Evolutionary conservation across 2,888 invertebrate species (phyloP).

Genomic region (Ischnus inquisitorius): DNA sequence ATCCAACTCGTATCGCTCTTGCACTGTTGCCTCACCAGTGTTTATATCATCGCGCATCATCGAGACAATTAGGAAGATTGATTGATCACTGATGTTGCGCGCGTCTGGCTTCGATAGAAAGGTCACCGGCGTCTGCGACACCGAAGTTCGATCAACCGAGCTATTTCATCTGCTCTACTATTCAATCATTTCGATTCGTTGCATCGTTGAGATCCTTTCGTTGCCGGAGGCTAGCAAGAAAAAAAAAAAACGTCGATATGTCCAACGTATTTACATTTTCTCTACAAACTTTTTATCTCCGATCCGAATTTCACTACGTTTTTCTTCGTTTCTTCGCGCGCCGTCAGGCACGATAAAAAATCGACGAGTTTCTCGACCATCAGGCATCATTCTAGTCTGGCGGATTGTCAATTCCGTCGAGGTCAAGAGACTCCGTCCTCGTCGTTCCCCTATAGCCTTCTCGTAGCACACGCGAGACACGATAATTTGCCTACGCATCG

Average conservation of each 20-base stretch:
- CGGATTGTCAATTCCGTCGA: conserved; percentile 47
- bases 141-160: conserved; percentile 12
- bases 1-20: background rate
- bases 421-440: conserved; percentile 54
- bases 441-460: conserved; percentile 16
- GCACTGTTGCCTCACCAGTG: background rate
- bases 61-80: conserved; percentile 13
- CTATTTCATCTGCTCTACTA: conserved; percentile 8
- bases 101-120: conserved; percentile 13
- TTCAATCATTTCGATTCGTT: conserved; percentile 8
- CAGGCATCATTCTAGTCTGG: conserved; percentile 27
- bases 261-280: background rate
- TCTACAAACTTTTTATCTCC: background rate
- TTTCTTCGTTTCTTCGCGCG: background rate
- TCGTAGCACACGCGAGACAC: conserved; percentile 41
- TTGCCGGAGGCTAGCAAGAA: background rate
- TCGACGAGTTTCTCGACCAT: conserved; percentile 22
- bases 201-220: background rate
- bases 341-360: background rate
- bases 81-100: conserved; percentile 7
- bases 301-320: background rate
- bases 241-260: background rate
- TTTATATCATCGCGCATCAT: background rate
- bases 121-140: conserved; percentile 10
- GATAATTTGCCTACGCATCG: conserved; percentile 61